Evolutionary conservation across 2,113 vertebrate species (phyloP).

Genomic region (Bos javanicus): DNA sequence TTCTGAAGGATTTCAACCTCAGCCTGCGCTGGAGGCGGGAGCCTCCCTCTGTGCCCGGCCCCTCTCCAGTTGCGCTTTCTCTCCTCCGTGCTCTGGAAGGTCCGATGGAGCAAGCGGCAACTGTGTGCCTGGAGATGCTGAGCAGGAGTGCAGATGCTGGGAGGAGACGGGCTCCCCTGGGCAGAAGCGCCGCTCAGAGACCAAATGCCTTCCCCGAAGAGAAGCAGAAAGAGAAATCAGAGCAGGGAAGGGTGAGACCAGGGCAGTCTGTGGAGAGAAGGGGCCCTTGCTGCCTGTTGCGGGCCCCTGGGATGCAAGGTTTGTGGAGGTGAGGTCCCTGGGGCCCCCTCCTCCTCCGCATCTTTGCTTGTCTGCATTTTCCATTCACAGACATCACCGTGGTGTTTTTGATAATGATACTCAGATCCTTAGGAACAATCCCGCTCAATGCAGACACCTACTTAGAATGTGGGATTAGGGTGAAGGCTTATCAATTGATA

Average conservation of each 20-base stretch:
- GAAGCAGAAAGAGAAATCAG: neutral
- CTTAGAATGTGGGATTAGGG: neutral
- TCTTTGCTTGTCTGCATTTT: neutral
- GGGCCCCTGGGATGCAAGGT: neutral
- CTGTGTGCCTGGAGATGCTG: neutral
- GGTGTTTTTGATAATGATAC: neutral
- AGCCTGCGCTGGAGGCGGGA: neutral
- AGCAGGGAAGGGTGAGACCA: neutral
- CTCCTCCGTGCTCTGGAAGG: neutral
- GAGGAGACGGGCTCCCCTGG: neutral
- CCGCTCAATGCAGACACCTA: neutral
- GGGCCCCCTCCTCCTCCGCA: accelerated
- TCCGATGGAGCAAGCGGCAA: neutral
- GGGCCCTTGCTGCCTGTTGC: neutral
- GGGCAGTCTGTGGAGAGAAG: neutral
- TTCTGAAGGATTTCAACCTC: neutral
- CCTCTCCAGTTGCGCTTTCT: neutral
- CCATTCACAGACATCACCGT: neutral
- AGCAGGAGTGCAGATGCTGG: neutral
- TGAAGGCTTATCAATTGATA: neutral
- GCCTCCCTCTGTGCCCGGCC: neutral
- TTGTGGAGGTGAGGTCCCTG: neutral
- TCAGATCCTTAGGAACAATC: neutral
- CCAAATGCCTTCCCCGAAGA: neutral
- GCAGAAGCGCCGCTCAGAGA: neutral